Evolutionary conservation across 2,888 invertebrate species (phyloP).

Genomic region (Laothoe populi): DNA sequence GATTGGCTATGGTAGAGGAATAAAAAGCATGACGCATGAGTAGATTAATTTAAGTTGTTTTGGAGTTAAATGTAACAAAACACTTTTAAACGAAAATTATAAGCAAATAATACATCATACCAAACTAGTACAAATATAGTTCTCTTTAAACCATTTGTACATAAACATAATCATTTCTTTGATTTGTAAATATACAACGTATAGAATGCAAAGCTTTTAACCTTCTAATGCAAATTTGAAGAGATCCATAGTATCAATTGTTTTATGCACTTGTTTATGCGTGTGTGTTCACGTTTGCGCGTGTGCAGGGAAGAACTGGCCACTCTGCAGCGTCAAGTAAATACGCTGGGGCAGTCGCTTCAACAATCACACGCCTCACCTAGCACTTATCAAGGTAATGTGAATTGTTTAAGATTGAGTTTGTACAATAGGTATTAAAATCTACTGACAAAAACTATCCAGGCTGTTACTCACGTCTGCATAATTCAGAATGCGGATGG

Average conservation of each 20-base stretch:
- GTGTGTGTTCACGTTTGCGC: constrained; percentile 82
- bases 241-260: not conserved
- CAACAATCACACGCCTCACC: constrained; percentile 63
- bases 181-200: not conserved
- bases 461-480: too few relatives aligned
- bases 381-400: constrained; percentile 72
- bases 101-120: not conserved
- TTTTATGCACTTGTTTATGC: constrained; percentile 49
- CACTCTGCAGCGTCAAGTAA: constrained; percentile 92
- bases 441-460: too few relatives aligned
- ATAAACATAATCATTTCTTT: not conserved
- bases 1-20: constrained; percentile 15
- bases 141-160: not conserved
- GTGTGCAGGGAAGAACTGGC: constrained; percentile 89
- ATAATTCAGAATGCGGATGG: too few relatives aligned
- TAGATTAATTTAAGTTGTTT: not conserved
- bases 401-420: not conserved
- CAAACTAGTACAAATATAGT: not conserved
- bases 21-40: not conserved
- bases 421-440: too few relatives aligned
- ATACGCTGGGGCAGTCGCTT: constrained; percentile 83
- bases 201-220: not conserved
- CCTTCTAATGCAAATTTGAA: not conserved
- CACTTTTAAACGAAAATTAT: not conserved
- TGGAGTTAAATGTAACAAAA: not conserved